Conservation (phyloP, 2,797 vertebrate species). For the Xerus rutilus region DNA sequence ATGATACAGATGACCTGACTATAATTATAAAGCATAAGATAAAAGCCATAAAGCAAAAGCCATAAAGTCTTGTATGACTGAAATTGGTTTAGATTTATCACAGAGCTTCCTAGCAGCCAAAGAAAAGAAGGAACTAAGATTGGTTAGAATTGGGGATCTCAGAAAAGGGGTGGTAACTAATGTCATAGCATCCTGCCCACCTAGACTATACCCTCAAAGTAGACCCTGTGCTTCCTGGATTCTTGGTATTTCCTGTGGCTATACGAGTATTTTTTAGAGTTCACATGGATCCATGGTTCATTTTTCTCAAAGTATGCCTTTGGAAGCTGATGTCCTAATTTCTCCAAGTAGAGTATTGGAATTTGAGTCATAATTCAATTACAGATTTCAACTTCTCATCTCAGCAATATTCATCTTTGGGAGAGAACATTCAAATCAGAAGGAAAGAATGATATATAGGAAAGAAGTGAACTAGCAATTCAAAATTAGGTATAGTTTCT, state of each 20-base stretch:
- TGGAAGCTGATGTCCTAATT: not conserved
- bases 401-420: not conserved
- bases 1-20: not conserved
- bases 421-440: not conserved
- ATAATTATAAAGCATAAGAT: not conserved
- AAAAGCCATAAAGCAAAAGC: not conserved
- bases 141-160: not conserved
- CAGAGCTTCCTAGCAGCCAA: not conserved
- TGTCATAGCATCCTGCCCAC: not conserved
- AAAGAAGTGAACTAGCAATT: not conserved
- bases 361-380: not conserved
- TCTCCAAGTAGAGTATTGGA: not conserved
- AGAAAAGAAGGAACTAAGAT: not conserved
- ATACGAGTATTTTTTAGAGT: not conserved
- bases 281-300: not conserved
- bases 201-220: not conserved
- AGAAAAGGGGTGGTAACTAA: not conserved
- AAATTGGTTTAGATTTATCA: not conserved
- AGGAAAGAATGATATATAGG: not conserved
- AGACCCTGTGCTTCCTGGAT: not conserved
- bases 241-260: not conserved
- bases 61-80: not conserved
- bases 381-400: not conserved
- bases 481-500: not conserved
- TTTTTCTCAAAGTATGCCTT: not conserved